Conservation (phyloP, 2,113 vertebrate species). For the Muscicapa adusta region DNA sequence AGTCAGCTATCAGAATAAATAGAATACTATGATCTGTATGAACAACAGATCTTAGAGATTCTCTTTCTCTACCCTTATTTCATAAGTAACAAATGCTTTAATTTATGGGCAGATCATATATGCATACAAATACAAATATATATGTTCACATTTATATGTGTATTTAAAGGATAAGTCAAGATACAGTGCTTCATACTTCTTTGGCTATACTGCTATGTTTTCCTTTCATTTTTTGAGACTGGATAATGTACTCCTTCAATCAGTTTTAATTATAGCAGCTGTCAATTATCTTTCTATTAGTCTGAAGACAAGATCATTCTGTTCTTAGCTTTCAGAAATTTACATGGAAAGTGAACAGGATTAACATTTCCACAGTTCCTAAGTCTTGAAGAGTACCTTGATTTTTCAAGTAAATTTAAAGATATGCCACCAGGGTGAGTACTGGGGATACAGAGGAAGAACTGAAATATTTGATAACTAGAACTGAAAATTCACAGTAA, state of each 20-base stretch:
- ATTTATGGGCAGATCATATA: background rate
- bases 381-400: background rate
- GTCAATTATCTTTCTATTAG: background rate
- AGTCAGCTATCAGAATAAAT: background rate
- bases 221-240: background rate
- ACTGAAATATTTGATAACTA: background rate
- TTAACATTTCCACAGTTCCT: conserved; percentile 1
- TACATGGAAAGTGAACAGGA: background rate
- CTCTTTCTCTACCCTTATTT: background rate
- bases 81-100: background rate
- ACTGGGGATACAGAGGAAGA: background rate
- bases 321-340: background rate
- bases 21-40: background rate
- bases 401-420: background rate
- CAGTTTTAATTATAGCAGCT: background rate
- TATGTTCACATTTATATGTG: background rate
- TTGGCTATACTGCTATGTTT: background rate
- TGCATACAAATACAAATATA: background rate
- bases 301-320: background rate
- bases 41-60: background rate
- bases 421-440: background rate
- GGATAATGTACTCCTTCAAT: background rate
- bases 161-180: background rate
- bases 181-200: background rate
- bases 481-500: background rate